Evolutionary conservation across 2,797 vertebrate genomes (phyloP), one percentile per base, ranked within the genome.

Genomic region (Anguilla pacifica): DNA sequence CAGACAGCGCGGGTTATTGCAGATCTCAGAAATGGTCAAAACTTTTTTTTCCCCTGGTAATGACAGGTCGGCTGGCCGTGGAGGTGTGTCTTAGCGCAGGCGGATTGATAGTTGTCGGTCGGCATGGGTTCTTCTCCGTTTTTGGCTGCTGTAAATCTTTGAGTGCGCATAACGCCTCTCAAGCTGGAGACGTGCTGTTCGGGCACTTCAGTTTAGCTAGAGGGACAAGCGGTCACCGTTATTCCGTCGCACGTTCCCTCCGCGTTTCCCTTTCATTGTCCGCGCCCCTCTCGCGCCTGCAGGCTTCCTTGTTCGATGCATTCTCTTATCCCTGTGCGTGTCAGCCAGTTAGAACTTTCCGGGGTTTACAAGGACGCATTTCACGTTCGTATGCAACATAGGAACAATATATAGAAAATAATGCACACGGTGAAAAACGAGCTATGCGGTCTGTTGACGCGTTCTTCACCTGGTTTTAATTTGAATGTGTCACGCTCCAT

Each of bases 71-170:
- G 19, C 61, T 46, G 49, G 57, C 57, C 15, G 51, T 74, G 86
- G 86, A 70, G 86, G 59, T 28, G n/a, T 83, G 86, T 83, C 81
- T 87, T 59, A 83, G 81, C 57, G 86, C 35, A 83, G 25, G 86
- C 39, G 79, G 35, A 57, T 81, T 79, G 86, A 79, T 86, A 28
- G 72, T 83, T 59, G 55, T 82, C 86, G 39, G 86, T 64, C 46
- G 25, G 43, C 46, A 82, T 82, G 19, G 79, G 46, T 82, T 82
- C 31, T 22, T 25, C 46, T 83, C 79, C 15, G 84, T 25, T 74
- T 74, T 74, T 13, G 31, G 82, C 70, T 84, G 86, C 31, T 82
- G 64, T 87, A 22, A 49, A 87, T 28, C 72, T 84, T 43, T 55
- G 22, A 74, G 61, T 35, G 70, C 13, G 64, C 46, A 84, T 46